Percentiles rank a stretch among this genome's conserved stretches.
These are phyloP conservation scores for Eupsittula cactorum DNA, from an alignment of 2,113 vertebrate species.

Conservation along the genomic window DNA sequence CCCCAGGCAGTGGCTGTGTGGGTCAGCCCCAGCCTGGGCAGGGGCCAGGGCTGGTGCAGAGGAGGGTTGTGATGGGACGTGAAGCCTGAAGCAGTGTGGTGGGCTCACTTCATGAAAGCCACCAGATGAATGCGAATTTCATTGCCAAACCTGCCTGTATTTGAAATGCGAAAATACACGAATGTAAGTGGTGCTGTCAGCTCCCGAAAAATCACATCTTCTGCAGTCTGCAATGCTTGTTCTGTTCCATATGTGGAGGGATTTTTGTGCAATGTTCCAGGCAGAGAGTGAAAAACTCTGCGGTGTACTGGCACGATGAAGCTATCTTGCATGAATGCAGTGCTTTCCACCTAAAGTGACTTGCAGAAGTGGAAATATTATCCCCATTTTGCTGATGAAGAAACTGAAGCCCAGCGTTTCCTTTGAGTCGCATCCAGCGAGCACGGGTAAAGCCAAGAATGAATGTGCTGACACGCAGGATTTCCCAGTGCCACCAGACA, in stretches of 20 bases:
- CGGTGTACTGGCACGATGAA: slow-evolving; percentile 21
- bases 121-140: slow-evolving; percentile 43
- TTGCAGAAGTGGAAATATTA: slow-evolving; percentile 61
- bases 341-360: slow-evolving; percentile 49
- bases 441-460: slow-evolving; percentile 46
- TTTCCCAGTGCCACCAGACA: slow-evolving; percentile 55
- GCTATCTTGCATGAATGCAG: slow-evolving; percentile 24
- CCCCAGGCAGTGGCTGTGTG: background rate
- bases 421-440: slow-evolving; percentile 57
- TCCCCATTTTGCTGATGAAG: slow-evolving; percentile 56
- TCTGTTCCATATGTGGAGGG: slow-evolving; percentile 56
- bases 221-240: slow-evolving; percentile 39
- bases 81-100: background rate
- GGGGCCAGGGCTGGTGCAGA: background rate
- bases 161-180: slow-evolving; percentile 9
- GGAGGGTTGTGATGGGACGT: background rate
- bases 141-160: slow-evolving; percentile 22
- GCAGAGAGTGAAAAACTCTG: slow-evolving; percentile 44
- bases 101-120: background rate
- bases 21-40: background rate
- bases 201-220: slow-evolving; percentile 56
- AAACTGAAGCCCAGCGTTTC: slow-evolving; percentile 47
- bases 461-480: slow-evolving; percentile 56
- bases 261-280: slow-evolving; percentile 62
- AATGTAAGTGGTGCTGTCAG: slow-evolving; percentile 47